phyloP scores from a whole-genome alignment of 2,888 invertebrate species.

The Incurvaria masculella region DNA sequence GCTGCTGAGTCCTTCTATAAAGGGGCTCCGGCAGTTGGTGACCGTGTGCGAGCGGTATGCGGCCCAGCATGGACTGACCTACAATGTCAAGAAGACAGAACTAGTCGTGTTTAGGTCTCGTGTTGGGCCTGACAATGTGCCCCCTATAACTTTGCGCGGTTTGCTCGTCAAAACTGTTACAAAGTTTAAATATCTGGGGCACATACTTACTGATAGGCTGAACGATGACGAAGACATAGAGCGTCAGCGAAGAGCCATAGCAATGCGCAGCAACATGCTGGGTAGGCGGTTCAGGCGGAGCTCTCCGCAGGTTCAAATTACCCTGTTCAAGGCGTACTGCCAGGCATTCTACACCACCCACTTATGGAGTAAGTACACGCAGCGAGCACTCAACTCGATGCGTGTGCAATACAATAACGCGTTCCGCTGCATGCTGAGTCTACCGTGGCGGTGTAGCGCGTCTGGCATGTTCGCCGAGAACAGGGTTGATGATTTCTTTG shows the following conservation, averaged over 20 bases:
- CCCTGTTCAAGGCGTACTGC: slow-evolving; percentile 1
- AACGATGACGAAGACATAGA: not conserved
- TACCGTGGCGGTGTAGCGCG: no score
- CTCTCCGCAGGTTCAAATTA: not conserved
- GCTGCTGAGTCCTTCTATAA: slow-evolving; percentile 11
- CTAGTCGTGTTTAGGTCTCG: not conserved
- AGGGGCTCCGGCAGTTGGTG: not conserved
- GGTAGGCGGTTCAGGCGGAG: not conserved
- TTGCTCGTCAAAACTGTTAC: not conserved
- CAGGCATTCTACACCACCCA: slow-evolving; percentile 5
- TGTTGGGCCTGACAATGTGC: not conserved
- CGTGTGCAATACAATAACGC: slow-evolving; percentile 5
- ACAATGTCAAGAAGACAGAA: not conserved
- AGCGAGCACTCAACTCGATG: no score
- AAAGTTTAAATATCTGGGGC: slow-evolving; percentile 3
- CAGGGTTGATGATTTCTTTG: slow-evolving; percentile 1
- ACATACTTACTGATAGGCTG: not conserved
- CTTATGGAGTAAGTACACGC: slow-evolving; percentile 5
- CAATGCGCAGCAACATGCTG: slow-evolving; percentile 1
- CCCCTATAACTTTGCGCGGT: not conserved
- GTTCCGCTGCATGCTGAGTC: slow-evolving; percentile 1
- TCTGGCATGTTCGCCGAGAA: slow-evolving; percentile 4
- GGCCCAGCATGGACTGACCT: not conserved
- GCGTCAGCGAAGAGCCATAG: slow-evolving; percentile 2
- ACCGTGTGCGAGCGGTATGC: not conserved